Base-by-base conservation (phyloP, 2,113 vertebrate species). In the Axis porcinus region DNA sequence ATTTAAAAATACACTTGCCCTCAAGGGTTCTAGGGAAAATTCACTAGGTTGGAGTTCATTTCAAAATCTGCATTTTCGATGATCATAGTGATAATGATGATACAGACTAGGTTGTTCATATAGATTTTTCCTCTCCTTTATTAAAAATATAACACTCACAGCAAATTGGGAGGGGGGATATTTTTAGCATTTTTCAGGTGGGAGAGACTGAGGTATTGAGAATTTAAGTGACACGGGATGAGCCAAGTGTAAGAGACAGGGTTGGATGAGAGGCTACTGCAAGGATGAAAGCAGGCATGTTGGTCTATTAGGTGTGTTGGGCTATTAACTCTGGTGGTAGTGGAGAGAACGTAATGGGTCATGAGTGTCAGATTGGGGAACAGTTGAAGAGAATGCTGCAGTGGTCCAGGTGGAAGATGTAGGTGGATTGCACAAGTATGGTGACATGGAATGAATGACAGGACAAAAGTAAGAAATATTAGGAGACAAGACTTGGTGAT, bases 51-150 rank as follows among this genome's bases (percentile, higher is more conserved):
- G 57, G 16, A 81, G 2, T 25, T 0, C 2, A n/a, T 50, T 33
- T 10, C 12, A 14, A 96, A 96, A 92, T 86, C 36, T 89, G 50
- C 17, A 89, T 95, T 96, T 95, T 96, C 5, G 47, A 45, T 95
- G 60, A 94, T 78, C 40, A 25, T 5, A 58, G 36, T 30, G 36
- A 85, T 55, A 60, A 6, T 25, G 62, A 92, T 55, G 50, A 40
- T 40, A 62, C 11, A 88, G 36, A 82, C 17, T 50, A 88, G 6
- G 45, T 27, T 88, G 67, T 43, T 96, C 27, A 87, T 25, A 45
- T 1, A 11, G 16, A 33, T 30, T 85, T 89, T 87, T 86, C 11
- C 14, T 93, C 60, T 64, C 30, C 8, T 94, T 89, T 83, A 74
- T 85, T 95, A 89, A 93, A 97, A 87, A 91, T 23, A 85, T 17